phyloP scores from a whole-genome alignment of 2,888 invertebrate species.

The Acrobasis consociella region DNA sequence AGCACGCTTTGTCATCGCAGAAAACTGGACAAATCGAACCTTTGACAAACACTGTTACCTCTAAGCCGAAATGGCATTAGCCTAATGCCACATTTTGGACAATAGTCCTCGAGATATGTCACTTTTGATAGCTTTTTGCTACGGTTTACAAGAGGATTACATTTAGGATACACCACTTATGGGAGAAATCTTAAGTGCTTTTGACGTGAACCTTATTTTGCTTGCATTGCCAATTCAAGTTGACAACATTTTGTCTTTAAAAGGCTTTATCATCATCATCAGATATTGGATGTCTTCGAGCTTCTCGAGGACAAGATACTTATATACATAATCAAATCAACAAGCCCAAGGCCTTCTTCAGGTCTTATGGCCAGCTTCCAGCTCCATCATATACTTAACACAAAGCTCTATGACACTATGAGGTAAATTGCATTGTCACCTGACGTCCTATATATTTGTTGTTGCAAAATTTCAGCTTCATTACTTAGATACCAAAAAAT shows the following conservation, averaged over 20 bases:
- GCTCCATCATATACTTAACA: no score
- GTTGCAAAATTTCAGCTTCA: no score
- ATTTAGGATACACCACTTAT: slow-evolving; percentile 59
- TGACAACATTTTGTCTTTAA: background rate
- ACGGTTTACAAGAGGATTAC: slow-evolving; percentile 66
- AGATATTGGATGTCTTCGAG: background rate
- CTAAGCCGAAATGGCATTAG: slow-evolving; percentile 51
- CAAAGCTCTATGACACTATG: no score
- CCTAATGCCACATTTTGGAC: slow-evolving; percentile 44
- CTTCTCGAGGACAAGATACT: no score
- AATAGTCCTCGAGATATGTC: slow-evolving; percentile 72
- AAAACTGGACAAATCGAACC: slow-evolving; percentile 56
- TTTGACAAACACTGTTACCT: slow-evolving; percentile 41
- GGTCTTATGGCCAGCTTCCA: no score
- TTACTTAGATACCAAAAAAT: no score
- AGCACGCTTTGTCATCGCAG: slow-evolving; percentile 69
- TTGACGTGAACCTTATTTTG: slow-evolving; percentile 18
- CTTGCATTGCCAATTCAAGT: background rate
- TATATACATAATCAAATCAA: no score
- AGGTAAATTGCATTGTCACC: no score
- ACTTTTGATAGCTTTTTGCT: slow-evolving; percentile 67
- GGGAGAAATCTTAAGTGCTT: slow-evolving; percentile 39
- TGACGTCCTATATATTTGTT: no score
- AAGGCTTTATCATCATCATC: background rate
- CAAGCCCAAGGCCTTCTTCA: no score